A percentile compares a stretch with the other conserved stretches of the same genome.
phyloP scores from a whole-genome alignment of 2,888 invertebrate genomes.

The Toxonevra muliebris region DNA sequence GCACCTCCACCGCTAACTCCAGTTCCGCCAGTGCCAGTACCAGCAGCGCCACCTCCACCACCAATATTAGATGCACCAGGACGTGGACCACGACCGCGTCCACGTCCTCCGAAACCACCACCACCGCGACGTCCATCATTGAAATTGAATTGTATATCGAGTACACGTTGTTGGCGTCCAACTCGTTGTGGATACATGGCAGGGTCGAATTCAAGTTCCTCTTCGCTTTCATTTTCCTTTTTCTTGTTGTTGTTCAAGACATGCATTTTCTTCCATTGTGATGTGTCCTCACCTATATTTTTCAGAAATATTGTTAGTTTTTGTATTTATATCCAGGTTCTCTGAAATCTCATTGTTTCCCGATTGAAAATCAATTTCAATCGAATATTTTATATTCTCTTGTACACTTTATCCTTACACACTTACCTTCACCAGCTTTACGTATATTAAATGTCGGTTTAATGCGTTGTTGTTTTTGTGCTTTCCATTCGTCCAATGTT shows the following conservation, averaged over 20 bases:
- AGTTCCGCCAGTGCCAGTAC: slow-evolving; percentile 27
- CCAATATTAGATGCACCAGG: slow-evolving; percentile 40
- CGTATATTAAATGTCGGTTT: slow-evolving; percentile 92
- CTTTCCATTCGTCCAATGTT: slow-evolving; percentile 96
- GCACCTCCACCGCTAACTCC: slow-evolving; percentile 28
- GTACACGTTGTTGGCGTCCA: slow-evolving; percentile 85
- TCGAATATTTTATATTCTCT: no score
- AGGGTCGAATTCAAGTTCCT: slow-evolving; percentile 78
- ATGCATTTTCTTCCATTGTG: slow-evolving; percentile 94
- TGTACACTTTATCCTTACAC: not conserved
- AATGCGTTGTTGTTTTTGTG: slow-evolving; percentile 80
- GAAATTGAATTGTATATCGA: slow-evolving; percentile 91
- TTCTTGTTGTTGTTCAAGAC: slow-evolving; percentile 73
- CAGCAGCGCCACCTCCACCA: slow-evolving; percentile 35
- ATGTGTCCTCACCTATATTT: slow-evolving; percentile 77
- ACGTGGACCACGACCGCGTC: slow-evolving; percentile 62
- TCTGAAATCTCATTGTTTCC: no score
- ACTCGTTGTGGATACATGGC: slow-evolving; percentile 87
- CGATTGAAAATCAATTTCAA: no score
- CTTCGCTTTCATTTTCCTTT: slow-evolving; percentile 71
- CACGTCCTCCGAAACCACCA: slow-evolving; percentile 73
- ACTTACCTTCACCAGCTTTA: slow-evolving; percentile 85
- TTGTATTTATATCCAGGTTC: no score
- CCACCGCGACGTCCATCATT: slow-evolving; percentile 82
- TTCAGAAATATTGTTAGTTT: no score